These are phyloP conservation scores for Barypeithes pellucidus DNA, from an alignment of 2,888 invertebrate genomes.

Conservation along the genomic window DNA sequence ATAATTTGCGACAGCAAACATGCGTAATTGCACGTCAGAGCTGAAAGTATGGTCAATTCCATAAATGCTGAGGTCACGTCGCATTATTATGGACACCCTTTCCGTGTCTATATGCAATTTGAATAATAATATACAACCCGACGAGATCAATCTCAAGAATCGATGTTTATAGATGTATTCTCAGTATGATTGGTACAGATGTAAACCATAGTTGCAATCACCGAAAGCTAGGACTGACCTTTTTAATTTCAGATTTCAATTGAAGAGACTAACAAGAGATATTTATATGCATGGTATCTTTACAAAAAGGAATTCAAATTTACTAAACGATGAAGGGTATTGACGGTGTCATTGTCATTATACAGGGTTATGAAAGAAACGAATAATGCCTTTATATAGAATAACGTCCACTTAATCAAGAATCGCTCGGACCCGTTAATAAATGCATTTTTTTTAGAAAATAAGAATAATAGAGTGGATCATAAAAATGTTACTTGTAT, in stretches of 20 bases:
- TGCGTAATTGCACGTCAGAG: slow-evolving; percentile 23
- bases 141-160: slow-evolving; percentile 28
- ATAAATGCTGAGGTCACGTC: slow-evolving; percentile 50
- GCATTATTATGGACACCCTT: slow-evolving; percentile 53
- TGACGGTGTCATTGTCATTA: no score
- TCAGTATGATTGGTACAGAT: slow-evolving; percentile 36
- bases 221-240: slow-evolving; percentile 44
- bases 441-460: no score
- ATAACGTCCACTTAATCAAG: no score
- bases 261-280: no score
- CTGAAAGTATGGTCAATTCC: slow-evolving; percentile 22
- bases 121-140: slow-evolving; percentile 43
- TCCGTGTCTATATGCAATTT: slow-evolving; percentile 44
- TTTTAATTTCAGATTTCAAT: slow-evolving; percentile 29
- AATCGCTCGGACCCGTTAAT: no score
- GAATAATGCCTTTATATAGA: no score
- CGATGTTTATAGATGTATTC: slow-evolving; percentile 36
- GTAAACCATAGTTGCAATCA: slow-evolving; percentile 23
- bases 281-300: no score
- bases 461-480: no score
- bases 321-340: no score
- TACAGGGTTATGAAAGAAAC: no score
- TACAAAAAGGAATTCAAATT: no score
- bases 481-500: no score
- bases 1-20: slow-evolving; percentile 8